These are phyloP conservation scores for Lampropteryx suffumata DNA, from an alignment of 2,888 invertebrate genomes.

Conservation along the genomic window DNA sequence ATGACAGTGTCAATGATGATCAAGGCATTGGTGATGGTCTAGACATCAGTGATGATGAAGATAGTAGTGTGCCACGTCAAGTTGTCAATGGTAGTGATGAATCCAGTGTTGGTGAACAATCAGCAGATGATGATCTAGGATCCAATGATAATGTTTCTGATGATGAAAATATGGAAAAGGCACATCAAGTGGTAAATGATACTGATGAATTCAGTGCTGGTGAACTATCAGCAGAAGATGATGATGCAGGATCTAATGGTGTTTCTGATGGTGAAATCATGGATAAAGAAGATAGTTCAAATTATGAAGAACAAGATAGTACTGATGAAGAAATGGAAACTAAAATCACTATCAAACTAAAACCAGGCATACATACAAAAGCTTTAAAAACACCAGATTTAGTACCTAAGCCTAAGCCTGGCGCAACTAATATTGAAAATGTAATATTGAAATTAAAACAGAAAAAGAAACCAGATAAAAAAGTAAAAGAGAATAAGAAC, in stretches of 20 bases:
- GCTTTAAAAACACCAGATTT: conserved; percentile 9
- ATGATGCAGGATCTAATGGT: conserved; percentile 17
- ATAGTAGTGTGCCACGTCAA: conserved; percentile 6
- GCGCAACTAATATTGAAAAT: conserved; percentile 13
- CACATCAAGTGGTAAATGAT: conserved; percentile 19
- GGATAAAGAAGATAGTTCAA: conserved; percentile 19
- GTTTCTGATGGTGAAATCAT: conserved; percentile 21
- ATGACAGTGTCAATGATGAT: conserved; percentile 6
- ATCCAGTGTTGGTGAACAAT: conserved; percentile 22
- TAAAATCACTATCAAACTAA: conserved; percentile 20
- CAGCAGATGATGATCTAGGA: conserved; percentile 22
- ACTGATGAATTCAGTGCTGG: conserved; percentile 22
- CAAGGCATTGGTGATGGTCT: conserved; percentile 16
- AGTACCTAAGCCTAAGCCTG: not conserved
- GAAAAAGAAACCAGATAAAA: conserved; percentile 42
- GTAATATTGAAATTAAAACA: conserved; percentile 8
- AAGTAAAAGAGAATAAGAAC: conserved; percentile 63
- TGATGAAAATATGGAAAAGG: conserved; percentile 21
- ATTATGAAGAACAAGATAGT: conserved; percentile 17
- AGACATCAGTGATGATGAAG: conserved; percentile 17
- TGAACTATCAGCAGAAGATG: conserved; percentile 21
- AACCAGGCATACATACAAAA: conserved; percentile 13
- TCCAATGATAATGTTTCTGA: conserved; percentile 18
- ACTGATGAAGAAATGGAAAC: conserved; percentile 21
- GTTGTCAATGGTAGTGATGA: conserved; percentile 21